A percentile compares a stretch with the other conserved stretches of the same genome.
These are phyloP conservation scores for Lasioglossum malachurum DNA, from an alignment of 2,888 invertebrate genomes.

Conservation along the genomic window DNA sequence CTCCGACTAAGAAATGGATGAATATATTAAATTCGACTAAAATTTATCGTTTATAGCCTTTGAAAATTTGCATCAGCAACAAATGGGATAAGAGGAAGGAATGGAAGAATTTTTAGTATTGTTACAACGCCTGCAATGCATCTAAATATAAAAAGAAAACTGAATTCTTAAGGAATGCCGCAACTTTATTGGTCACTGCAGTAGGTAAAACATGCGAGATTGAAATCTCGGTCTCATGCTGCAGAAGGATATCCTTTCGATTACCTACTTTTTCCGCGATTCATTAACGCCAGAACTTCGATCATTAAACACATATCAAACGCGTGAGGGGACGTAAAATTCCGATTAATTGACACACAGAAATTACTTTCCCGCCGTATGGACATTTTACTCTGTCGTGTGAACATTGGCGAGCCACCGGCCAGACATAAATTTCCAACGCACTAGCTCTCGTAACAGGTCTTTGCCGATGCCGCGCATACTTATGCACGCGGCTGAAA, in stretches of 20 bases:
- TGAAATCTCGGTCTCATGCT: background rate
- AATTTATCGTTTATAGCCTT: background rate
- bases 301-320: background rate
- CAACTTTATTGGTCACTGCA: background rate
- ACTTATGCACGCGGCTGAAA: background rate
- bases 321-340: background rate
- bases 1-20: background rate
- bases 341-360: background rate
- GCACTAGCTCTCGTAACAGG: slow-evolving; percentile 25
- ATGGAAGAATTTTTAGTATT: background rate
- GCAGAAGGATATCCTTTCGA: background rate
- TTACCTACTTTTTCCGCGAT: background rate
- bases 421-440: slow-evolving; percentile 1
- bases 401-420: background rate
- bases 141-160: background rate
- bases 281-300: background rate
- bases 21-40: background rate
- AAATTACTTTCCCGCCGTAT: background rate
- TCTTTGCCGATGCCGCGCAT: background rate
- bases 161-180: background rate
- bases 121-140: background rate
- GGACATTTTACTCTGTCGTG: background rate
- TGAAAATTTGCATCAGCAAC: background rate
- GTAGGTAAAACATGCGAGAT: background rate
- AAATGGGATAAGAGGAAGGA: background rate